Base-by-base conservation (phyloP, 2,888 invertebrate genomes). In the Oligia fasciuncula region DNA sequence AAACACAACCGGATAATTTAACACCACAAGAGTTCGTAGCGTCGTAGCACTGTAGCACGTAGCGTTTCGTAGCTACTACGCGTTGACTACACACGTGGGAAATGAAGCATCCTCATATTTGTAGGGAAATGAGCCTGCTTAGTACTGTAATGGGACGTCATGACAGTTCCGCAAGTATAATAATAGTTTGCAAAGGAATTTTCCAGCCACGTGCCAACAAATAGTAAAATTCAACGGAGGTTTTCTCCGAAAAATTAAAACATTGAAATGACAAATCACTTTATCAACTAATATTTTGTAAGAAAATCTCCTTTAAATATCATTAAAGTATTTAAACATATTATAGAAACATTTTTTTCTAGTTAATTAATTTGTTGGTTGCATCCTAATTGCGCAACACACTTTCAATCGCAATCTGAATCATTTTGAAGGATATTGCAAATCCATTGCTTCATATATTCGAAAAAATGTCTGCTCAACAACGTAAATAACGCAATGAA, bases 31-130 rank as follows among this genome's bases (percentile, higher is more conserved):
- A 63, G 11, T n/a, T 76, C 85, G 76, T 85, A 84, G 72, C 70
- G 19, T 11, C 67, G 74, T 82, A 82, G 77, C 71, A 49, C 23
- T 17, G 70, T 82, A 81, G 69, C 62, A 29, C 80, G 80, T 80
- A 80, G 74, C 66, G 11, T 46, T 66, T 57, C 60, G 69, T 83
- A 84, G 66, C 71, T 4, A 14, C 62, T 69, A 70, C 69, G 81
- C 66, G 14, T 62, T 57, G 54, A 74, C 51, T 79, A 79, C 63
- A 23, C 85, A 35, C 65, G 1, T 57, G 83, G 83, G 83, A 80
- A 80, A 70, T 76, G 43, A 57, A 49, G 29, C 11, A 62, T 19
- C 54, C 29, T 29, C 40, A 23, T 60, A 77, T 46, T 46, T 49
- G 46, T 23, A 19, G 62, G 11, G 29, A 35, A 57, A 40, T 0